Evolutionary conservation across 2,888 invertebrate genomes (phyloP).

Genomic region (Tuta absoluta): DNA sequence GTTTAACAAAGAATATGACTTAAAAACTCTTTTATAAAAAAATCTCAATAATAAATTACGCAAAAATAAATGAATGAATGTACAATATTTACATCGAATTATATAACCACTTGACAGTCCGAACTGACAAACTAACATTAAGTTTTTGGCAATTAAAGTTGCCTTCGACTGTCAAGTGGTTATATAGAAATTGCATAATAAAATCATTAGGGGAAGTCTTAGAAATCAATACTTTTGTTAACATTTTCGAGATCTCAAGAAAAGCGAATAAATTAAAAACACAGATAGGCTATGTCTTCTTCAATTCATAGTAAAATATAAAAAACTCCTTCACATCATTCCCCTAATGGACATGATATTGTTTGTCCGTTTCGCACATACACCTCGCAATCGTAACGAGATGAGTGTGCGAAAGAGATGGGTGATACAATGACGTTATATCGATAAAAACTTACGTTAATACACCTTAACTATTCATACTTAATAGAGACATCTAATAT

Average conservation of each 20-base stretch:
- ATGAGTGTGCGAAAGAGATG: conserved; percentile 52
- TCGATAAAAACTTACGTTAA: conserved; percentile 75
- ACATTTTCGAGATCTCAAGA: conserved; percentile 57
- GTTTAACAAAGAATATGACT: conserved; percentile 71
- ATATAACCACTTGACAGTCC: too few species aligned
- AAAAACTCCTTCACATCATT: conserved; percentile 74
- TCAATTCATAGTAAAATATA: conserved; percentile 79
- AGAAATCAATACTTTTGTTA: conserved; percentile 41
- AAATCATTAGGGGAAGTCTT: conserved; percentile 60
- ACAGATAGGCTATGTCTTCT: conserved; percentile 73
- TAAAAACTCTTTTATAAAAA: conserved; percentile 64
- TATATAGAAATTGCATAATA: conserved; percentile 65
- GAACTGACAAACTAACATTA: too few species aligned
- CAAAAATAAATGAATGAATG: conserved; percentile 66
- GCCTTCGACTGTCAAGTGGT: too few species aligned
- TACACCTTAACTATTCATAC: conserved; percentile 72
- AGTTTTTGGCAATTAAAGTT: too few species aligned
- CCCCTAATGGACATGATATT: conserved; percentile 75
- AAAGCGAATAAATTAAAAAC: conserved; percentile 64
- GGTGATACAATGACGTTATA: conserved; percentile 64
- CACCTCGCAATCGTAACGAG: conserved; percentile 33
- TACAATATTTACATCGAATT: conserved; percentile 79
- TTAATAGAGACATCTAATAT: conserved; percentile 77
- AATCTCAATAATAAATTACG: conserved; percentile 76
- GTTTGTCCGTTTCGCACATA: conserved; percentile 51